A percentile compares a stretch with the other conserved stretches of the same genome.
Conservation (phyloP, 2,113 vertebrate species). For the Poeciliopsis turrubarensis region DNA sequence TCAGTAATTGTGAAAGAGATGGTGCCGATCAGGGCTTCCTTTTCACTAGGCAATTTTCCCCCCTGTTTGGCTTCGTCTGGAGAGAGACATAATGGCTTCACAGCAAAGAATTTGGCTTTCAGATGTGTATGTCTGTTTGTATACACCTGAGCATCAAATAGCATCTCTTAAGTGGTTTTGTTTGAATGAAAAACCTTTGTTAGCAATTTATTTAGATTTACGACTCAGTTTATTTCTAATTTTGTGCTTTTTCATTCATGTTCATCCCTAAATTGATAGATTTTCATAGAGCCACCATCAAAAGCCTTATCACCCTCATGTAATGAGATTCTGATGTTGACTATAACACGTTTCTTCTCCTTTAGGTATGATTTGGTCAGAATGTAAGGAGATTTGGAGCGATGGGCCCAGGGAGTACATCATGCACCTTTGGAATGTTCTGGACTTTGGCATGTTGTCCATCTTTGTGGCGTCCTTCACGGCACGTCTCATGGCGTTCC, state of each 20-base stretch:
- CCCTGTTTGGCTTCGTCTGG: conserved; percentile 45
- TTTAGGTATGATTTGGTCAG: conserved; percentile 97
- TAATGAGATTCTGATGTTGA: background rate
- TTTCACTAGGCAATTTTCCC: conserved; percentile 64
- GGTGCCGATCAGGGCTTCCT: conserved; percentile 52
- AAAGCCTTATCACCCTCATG: background rate
- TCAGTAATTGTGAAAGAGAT: conserved; percentile 62
- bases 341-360: background rate
- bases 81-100: conserved; percentile 19
- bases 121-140: conserved; percentile 15
- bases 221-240: background rate
- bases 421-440: conserved; percentile 94
- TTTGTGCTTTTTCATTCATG: background rate
- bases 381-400: conserved; percentile 97
- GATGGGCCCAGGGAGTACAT: conserved; percentile 93
- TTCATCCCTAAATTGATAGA: background rate
- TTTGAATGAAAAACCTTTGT: conserved; percentile 16
- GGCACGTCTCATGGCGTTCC: conserved; percentile 94
- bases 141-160: conserved; percentile 24
- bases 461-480: conserved; percentile 97
- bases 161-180: conserved; percentile 14
- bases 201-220: conserved; percentile 8
- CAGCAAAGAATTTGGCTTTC: conserved; percentile 12
- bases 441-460: conserved; percentile 97
- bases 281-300: background rate